Base-by-base conservation (phyloP, 2,888 invertebrate species). In the Dasypogon diadema region DNA sequence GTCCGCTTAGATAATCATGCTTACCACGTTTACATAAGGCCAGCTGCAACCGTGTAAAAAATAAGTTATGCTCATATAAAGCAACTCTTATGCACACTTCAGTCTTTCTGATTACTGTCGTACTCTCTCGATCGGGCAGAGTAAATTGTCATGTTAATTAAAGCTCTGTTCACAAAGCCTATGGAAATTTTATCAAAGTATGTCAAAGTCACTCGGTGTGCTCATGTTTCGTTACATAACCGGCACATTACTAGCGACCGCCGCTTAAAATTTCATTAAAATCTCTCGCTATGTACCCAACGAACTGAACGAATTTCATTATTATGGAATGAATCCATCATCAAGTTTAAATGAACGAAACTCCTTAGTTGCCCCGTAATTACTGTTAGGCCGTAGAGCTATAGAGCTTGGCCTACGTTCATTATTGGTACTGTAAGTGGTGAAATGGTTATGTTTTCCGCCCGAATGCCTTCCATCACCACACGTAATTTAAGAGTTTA, bases 161-260 rank as follows among this genome's bases (percentile, higher is more conserved):
- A 60, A 60, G 60, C 37, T 18, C 18, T 60, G 60, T 60, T 18
- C 60, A 34, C 60, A 37, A 22, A 60, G 34, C 30, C 34, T 37
- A 60, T 60, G 60, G 60, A 18, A 34, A 60, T 60, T 60, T 60
- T 60, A 60, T 60, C 60, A 60, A 60, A 60, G 60, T 60, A 37
- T 60, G 60, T 60, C 60, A 60, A 60, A 60, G 60, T 60, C 60
- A 60, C 37, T 60, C 21, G 60, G 18, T 37, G 21, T 60, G 37
- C 16, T 60, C 60, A 60, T 60, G 60, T 60, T 60, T 60, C 60
- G 60, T 60, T 60, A 42, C 60, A 60, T 60, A 60, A 60, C n/a
- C 42, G n/a, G 42, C 12, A 30, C 30, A 30, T 30, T 30, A 5
- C 30, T 30, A 8, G 30, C 30, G 30, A 30, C 30, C 30, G 4